Evolutionary conservation across 1,140 invertebrate species (phyloP).

Genomic region (Scylla paramamosain): DNA sequence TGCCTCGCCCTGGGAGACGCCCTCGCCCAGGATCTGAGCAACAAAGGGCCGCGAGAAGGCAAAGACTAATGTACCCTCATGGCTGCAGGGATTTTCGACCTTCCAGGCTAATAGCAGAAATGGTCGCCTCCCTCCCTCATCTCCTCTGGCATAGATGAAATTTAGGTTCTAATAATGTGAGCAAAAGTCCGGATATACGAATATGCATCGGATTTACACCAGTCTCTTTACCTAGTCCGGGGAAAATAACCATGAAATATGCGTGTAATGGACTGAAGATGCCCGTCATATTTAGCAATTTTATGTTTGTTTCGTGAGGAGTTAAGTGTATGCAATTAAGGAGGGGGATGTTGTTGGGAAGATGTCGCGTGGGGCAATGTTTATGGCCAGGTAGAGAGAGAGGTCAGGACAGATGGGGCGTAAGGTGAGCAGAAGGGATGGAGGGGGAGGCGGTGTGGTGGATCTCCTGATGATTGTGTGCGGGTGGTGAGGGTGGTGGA

Average conservation of each 20-base stretch:
- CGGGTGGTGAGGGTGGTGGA: not conserved
- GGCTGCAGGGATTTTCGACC: not conserved
- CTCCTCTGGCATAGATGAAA: not conserved
- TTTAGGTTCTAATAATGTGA: conserved; percentile 3
- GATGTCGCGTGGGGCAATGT: not conserved
- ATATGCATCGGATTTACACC: not conserved
- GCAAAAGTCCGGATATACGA: not conserved
- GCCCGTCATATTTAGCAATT: not conserved
- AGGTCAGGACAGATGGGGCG: not conserved
- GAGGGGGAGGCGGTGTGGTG: not conserved
- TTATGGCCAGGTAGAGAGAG: not conserved
- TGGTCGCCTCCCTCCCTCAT: not conserved
- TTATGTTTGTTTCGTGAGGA: not conserved
- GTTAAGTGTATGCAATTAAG: not conserved
- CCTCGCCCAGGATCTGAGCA: not conserved
- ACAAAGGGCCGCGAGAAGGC: not conserved
- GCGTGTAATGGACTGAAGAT: not conserved
- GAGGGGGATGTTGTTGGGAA: not conserved
- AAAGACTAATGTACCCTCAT: not conserved
- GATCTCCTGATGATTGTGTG: not conserved
- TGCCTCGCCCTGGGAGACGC: not conserved
- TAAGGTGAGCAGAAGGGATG: not conserved
- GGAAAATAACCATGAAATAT: not conserved
- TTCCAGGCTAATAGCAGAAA: not conserved
- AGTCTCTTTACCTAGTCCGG: not conserved